Percentiles rank a stretch among this genome's conserved stretches.
Conservation (phyloP, 1,140 invertebrate genomes). For the Bombyx mandarina region DNA sequence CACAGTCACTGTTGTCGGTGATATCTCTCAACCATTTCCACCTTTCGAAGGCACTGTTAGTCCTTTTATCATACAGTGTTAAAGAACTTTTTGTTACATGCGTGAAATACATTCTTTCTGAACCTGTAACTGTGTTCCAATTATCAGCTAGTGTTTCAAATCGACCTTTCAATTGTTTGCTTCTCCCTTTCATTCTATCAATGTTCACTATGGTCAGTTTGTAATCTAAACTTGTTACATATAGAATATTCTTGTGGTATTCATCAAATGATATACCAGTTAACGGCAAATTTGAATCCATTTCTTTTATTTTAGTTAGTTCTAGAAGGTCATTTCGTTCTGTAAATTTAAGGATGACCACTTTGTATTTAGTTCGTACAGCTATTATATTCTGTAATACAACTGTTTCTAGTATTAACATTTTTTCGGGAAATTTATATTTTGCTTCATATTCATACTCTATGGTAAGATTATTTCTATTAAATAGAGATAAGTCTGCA, state of each 20-base stretch:
- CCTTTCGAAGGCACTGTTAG: slow-evolving; percentile 22
- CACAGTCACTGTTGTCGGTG: slow-evolving; percentile 42
- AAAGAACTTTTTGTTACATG: slow-evolving; percentile 35
- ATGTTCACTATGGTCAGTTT: slow-evolving; percentile 49
- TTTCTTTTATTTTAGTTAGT: slow-evolving; percentile 36
- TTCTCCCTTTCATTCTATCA: slow-evolving; percentile 40
- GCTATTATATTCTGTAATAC: slow-evolving; percentile 36
- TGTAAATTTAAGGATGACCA: slow-evolving; percentile 40
- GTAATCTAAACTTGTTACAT: slow-evolving; percentile 40
- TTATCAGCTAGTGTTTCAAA: slow-evolving; percentile 30
- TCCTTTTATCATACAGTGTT: slow-evolving; percentile 48
- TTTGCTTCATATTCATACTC: slow-evolving; percentile 17
- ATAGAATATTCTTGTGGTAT: slow-evolving; percentile 51
- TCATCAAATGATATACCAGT: slow-evolving; percentile 53
- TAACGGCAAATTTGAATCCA: slow-evolving; percentile 40
- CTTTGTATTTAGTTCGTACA: slow-evolving; percentile 41
- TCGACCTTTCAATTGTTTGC: slow-evolving; percentile 31
- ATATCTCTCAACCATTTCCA: slow-evolving; percentile 34
- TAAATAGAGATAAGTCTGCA: slow-evolving; percentile 48
- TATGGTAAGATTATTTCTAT: slow-evolving; percentile 25
- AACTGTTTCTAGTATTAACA: slow-evolving; percentile 46
- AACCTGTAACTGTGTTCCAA: slow-evolving; percentile 44
- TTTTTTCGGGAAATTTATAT: slow-evolving; percentile 35
- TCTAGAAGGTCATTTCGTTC: slow-evolving; percentile 18
- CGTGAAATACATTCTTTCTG: slow-evolving; percentile 33